A percentile compares a stretch with the other conserved stretches of the same genome.
Evolutionary conservation across 30 jellyfish, hydroid and myxozoan genomes (phyloP).

Genomic region (Catostylus mosaicus): DNA sequence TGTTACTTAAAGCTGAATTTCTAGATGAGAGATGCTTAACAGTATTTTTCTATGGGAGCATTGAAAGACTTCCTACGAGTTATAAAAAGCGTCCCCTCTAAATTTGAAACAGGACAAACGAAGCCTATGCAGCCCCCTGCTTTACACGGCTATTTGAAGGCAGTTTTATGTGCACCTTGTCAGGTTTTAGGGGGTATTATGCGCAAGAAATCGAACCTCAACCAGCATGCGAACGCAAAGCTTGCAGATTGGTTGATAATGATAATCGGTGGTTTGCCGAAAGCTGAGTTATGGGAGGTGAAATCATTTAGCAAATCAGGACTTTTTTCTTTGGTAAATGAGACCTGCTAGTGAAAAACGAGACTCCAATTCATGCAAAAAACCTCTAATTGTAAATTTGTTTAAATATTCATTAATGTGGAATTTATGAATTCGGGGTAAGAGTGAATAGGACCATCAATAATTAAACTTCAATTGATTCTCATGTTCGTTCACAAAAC

Average conservation of each 20-base stretch:
- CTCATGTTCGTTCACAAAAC: neutral
- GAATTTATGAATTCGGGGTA: conserved; percentile 40
- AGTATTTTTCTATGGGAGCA: too few species aligned
- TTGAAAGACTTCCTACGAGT: too few species aligned
- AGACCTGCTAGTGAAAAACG: conserved; percentile 32
- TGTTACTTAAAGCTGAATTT: neutral
- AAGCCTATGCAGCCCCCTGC: neutral
- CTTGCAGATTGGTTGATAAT: neutral
- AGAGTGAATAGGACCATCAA: conserved; percentile 19
- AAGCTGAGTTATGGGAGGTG: conserved; percentile 2
- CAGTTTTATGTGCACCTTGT: neutral
- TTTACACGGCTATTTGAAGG: neutral
- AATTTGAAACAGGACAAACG: neutral
- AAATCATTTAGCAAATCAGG: conserved; percentile 6
- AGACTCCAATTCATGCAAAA: conserved; percentile 30
- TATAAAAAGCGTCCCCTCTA: too few species aligned
- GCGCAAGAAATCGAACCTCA: neutral
- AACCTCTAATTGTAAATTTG: conserved; percentile 29
- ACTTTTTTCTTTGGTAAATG: conserved; percentile 11
- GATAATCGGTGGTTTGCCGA: conserved; percentile 26
- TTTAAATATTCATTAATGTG: conserved; percentile 45
- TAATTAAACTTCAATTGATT: neutral
- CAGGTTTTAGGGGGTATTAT: neutral
- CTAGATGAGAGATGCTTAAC: too few species aligned
- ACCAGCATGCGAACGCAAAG: neutral